Percentiles rank a stretch among this genome's conserved stretches.
phyloP scores from a whole-genome alignment of 2,888 invertebrate species.

The Pterostichus madidus region DNA sequence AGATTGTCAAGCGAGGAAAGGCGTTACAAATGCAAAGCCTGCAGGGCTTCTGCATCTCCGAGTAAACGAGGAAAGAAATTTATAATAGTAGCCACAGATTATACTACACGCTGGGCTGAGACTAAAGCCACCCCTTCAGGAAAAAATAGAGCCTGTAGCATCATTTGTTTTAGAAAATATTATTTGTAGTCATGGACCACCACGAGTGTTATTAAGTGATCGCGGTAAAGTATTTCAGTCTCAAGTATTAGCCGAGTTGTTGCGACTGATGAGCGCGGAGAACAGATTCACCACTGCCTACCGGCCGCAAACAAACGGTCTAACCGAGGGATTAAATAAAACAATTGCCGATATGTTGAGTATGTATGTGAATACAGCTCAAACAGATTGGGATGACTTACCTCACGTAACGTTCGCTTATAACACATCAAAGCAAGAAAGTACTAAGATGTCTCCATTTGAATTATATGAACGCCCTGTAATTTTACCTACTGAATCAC shows the following conservation, averaged over 20 bases:
- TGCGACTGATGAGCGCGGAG: constrained; percentile 68
- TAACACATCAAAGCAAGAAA: constrained; percentile 69
- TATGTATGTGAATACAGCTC: constrained; percentile 9
- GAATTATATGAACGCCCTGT: constrained; percentile 26
- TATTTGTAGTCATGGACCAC: background rate
- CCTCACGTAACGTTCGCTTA: constrained; percentile 69
- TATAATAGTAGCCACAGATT: constrained; percentile 38
- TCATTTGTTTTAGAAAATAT: constrained; percentile 62
- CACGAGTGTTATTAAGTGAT: background rate
- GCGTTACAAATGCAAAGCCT: constrained; percentile 66
- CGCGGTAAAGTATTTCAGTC: constrained; percentile 9
- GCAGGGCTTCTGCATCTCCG: constrained; percentile 64
- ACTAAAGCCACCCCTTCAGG: constrained; percentile 67
- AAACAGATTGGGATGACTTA: constrained; percentile 44
- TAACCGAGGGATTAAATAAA: constrained; percentile 69
- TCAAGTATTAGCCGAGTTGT: constrained; percentile 68
- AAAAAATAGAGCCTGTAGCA: constrained; percentile 68
- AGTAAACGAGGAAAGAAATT: background rate
- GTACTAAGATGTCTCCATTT: constrained; percentile 68
- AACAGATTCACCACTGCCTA: constrained; percentile 6
- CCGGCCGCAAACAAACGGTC: constrained; percentile 59
- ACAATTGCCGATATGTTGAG: no score
- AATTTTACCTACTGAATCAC: background rate
- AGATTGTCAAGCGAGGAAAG: constrained; percentile 69
- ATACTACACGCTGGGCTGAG: constrained; percentile 69